Base-by-base conservation (phyloP, 2,113 vertebrate genomes). In the Uria aalge region DNA sequence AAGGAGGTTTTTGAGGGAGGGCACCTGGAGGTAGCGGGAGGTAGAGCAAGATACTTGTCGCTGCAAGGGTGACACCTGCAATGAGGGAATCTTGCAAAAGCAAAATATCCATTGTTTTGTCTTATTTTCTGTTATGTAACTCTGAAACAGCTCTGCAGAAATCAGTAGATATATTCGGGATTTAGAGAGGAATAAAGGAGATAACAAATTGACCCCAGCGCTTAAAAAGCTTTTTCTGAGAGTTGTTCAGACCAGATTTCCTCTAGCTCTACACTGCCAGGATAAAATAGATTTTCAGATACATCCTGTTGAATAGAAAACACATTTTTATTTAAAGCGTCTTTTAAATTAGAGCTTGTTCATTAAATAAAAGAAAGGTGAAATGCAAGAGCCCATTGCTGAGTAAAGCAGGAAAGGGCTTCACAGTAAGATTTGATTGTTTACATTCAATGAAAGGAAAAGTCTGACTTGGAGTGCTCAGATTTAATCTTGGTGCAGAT, bases 391-490 rank as follows among this genome's bases (percentile, higher is more conserved):
- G 67, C 94, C 92, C 83, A 68, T 77, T 97, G 97, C 97, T 97
- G 86, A 98, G 94, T 96, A 96, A 97, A 97, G 96, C 98, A 98
- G 98, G 98, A 98, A 98, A 98, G 93, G 97, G 91, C 90, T 98
- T 98, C 96, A 96, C 90, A 93, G 96, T 97, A 96, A 98, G 97
- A 97, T 98, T 98, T 98, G 94, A 99, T 98, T 98, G 98, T 98
- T 98, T 98, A 97, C 96, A 95, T 96, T 98, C 97, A 98, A 98
- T 98, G 97, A 98, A 99, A 99, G 98, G 98, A 98, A 98, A 98
- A 98, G 98, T 98, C 98, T 98, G 97, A 98, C 95, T 97, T 97
- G 88, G 97, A 97, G 92, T 92, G 71, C 96, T 98, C 97, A 98
- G 98, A 98, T 98, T 97, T 98, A 98, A 98, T 98, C 98, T 98